Conservation (phyloP, 2,888 invertebrate species). For the Leptinotarsa tumamoca region DNA sequence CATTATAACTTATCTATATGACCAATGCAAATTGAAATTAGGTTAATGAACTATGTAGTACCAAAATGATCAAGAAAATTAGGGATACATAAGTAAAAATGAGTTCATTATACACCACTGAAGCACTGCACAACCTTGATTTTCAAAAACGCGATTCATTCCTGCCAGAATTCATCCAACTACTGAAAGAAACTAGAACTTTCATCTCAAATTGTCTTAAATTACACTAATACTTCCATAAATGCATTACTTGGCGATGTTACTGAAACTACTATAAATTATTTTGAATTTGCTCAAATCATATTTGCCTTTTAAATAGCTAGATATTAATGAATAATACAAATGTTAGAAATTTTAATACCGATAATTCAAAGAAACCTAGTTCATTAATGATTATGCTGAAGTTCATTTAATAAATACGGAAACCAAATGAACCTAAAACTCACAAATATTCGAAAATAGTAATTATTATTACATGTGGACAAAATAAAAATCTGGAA, state of each 20-base stretch:
- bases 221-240: not conserved
- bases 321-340: constrained; percentile 39
- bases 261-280: not conserved
- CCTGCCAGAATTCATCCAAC: not conserved
- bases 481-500: constrained; percentile 48
- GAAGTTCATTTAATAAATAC: not conserved
- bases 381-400: not conserved
- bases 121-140: not conserved
- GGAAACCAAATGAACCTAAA: not conserved
- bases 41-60: not conserved
- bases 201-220: not conserved
- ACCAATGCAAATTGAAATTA: not conserved
- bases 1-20: not conserved
- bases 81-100: not conserved
- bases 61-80: not conserved
- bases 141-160: not conserved
- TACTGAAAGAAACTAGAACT: not conserved
- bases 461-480: constrained; percentile 42
- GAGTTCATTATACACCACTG: not conserved
- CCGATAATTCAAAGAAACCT: constrained; percentile 8
- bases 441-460: not conserved
- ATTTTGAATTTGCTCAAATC: too few species aligned
- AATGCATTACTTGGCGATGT: not conserved
- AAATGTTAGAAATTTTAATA: constrained; percentile 31
- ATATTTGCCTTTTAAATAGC: too few species aligned